phyloP scores from a whole-genome alignment of 2,888 invertebrate genomes.

The Platycheirus albimanus region DNA sequence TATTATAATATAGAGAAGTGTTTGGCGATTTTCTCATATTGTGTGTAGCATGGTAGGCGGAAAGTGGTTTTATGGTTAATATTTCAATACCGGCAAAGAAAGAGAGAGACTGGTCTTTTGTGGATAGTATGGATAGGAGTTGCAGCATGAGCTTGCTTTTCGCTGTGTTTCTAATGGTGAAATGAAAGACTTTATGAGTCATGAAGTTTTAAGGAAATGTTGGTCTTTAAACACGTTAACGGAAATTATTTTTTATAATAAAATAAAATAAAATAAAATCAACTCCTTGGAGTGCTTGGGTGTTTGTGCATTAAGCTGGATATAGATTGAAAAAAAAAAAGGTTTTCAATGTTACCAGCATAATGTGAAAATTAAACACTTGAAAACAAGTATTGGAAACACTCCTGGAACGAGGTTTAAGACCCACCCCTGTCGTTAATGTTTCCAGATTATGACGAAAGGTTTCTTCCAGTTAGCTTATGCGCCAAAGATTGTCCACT shows the following conservation, averaged over 20 bases:
- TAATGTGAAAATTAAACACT: too few species aligned
- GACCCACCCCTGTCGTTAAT: too few species aligned
- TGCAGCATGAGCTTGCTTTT: constrained; percentile 35
- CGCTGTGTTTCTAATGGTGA: constrained; percentile 30
- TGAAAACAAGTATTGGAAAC: too few species aligned
- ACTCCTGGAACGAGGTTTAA: too few species aligned
- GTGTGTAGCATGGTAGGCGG: constrained; percentile 60
- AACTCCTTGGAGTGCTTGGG: too few species aligned
- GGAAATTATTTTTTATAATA: background rate
- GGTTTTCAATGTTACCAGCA: too few species aligned
- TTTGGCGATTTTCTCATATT: constrained; percentile 44
- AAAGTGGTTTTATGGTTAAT: constrained; percentile 68
- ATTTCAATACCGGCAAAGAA: constrained; percentile 65
- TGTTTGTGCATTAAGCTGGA: too few species aligned
- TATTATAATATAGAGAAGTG: constrained; percentile 14
- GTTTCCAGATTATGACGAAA: too few species aligned
- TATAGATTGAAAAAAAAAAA: too few species aligned
- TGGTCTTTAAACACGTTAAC: background rate
- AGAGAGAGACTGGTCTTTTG: constrained; percentile 25
- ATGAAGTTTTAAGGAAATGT: constrained; percentile 21
- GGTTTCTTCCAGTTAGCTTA: too few species aligned
- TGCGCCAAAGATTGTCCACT: too few species aligned
- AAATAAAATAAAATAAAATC: background rate
- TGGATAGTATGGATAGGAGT: constrained; percentile 8
- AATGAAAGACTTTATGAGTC: constrained; percentile 55